Base-by-base conservation (phyloP, 2,113 vertebrate genomes). In the Melanerpes formicivorus region DNA sequence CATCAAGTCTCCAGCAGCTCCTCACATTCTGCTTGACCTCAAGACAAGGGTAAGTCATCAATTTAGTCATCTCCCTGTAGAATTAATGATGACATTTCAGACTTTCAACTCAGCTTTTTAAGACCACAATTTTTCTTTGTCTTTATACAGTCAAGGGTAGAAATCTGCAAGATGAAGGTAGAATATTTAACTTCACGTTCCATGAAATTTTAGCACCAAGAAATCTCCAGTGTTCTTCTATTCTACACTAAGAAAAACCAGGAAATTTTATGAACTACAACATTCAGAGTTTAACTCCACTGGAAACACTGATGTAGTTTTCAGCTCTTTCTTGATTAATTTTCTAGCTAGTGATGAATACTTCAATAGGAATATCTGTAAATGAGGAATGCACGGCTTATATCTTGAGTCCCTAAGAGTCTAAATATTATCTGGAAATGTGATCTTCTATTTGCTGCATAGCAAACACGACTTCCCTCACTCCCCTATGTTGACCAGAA, bases 381-480 rank as follows among this genome's bases (percentile, higher is more conserved):
- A 14, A 42, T 3, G 1, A 88, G 16, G 3, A 74, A 37, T 18
- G 63, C 12, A 10, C 40, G 17, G 9, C 32, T 79, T 67, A 79
- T 78, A 75, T 50, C 16, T 16, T 44, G n/a, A 71, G 10, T 30
- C 8, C 5, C 81, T 66, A 90, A 10, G 7, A 19, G 22, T 56
- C 40, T 13, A 58, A 92, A 69, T 63, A 44, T 15, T 1, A 40
- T 56, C 22, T 34, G 25, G 58, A 87, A 90, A 66, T 14, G 4
- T 2, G 3, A 0, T 46, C 46, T 64, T 13, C 10, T 65, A 7
- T 52, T 52, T 92, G 8, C 21, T 58, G 3, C 5, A 48, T 52
- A 13, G 5, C 6, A 81, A 84, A 23, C 1, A 52, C 2, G 2
- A 80, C 6, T 16, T 18, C 0, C 13, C 4, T 5, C 9, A 2